These are phyloP conservation scores for Mormyrus proboscirostris DNA, from an alignment of 2,797 vertebrate genomes.

Conservation along the genomic window DNA sequence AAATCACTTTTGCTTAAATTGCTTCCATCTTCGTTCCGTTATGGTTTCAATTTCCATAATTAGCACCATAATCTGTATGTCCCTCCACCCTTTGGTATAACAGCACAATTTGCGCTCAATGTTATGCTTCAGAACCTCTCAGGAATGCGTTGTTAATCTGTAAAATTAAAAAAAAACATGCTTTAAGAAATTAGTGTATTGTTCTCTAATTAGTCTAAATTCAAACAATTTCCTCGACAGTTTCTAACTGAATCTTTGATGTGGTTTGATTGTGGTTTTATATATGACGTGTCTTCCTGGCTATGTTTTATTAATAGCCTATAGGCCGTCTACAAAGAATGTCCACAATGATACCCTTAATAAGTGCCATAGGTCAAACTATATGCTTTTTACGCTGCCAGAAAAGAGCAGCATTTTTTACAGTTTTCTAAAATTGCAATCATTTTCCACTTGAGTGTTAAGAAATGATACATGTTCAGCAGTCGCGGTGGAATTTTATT, in stretches of 20 bases:
- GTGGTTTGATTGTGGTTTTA: constrained; percentile 73
- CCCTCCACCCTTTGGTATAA: constrained; percentile 62
- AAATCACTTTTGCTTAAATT: constrained; percentile 81
- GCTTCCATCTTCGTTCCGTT: constrained; percentile 81
- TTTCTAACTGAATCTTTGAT: constrained; percentile 71
- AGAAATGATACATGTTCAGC: background rate
- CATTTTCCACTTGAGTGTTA: background rate
- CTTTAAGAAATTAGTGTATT: constrained; percentile 12
- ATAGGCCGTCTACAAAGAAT: background rate
- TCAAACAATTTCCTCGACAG: constrained; percentile 65
- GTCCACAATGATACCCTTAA: background rate
- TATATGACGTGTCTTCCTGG: constrained; percentile 77
- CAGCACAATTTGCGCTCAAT: constrained; percentile 47
- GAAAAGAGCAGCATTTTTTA: background rate
- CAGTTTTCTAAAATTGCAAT: background rate
- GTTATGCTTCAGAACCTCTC: constrained; percentile 56
- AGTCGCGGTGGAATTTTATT: background rate
- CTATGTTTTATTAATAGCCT: constrained; percentile 76
- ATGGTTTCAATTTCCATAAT: constrained; percentile 80
- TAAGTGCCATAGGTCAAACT: background rate
- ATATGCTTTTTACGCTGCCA: background rate
- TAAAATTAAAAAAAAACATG: constrained; percentile 43
- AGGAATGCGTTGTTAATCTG: constrained; percentile 58
- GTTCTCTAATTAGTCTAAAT: constrained; percentile 13
- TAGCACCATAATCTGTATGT: constrained; percentile 80